phyloP scores from a whole-genome alignment of 2,888 invertebrate species.

The Pomacea canaliculata region DNA sequence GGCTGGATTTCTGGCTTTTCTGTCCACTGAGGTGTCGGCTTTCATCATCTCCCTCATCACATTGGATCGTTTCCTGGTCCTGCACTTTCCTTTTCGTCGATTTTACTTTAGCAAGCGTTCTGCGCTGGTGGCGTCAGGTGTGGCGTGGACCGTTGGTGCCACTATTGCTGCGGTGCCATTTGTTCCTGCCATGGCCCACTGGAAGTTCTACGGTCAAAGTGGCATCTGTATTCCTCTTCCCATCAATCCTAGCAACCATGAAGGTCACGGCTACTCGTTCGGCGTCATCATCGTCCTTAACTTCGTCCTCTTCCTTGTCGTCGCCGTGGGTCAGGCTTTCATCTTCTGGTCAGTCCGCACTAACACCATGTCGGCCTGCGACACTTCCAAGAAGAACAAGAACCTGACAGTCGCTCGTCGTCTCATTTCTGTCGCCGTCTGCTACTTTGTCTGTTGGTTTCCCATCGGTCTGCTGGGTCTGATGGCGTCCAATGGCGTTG shows the following conservation, averaged over 20 bases:
- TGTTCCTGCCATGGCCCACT: slow-evolving; percentile 21
- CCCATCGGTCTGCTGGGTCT: slow-evolving; percentile 24
- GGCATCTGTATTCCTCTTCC: slow-evolving; percentile 31
- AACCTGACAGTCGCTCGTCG: slow-evolving; percentile 26
- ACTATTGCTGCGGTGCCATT: slow-evolving; percentile 26
- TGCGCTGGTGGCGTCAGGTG: slow-evolving; percentile 11
- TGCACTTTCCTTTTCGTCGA: slow-evolving; percentile 25
- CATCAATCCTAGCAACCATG: slow-evolving; percentile 25
- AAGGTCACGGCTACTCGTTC: slow-evolving; percentile 26
- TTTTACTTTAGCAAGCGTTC: slow-evolving; percentile 23
- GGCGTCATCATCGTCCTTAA: slow-evolving; percentile 28
- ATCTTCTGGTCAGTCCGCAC: slow-evolving; percentile 28
- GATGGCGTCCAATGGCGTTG: slow-evolving; percentile 14
- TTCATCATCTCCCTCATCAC: slow-evolving; percentile 22
- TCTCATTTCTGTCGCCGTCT: slow-evolving; percentile 13
- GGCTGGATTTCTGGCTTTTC: slow-evolving; percentile 21
- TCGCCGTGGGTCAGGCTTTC: slow-evolving; percentile 25
- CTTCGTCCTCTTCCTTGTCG: slow-evolving; percentile 26
- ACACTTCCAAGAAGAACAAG: background rate
- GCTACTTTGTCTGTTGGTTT: slow-evolving; percentile 27
- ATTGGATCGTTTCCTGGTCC: slow-evolving; percentile 25
- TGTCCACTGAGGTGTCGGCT: slow-evolving; percentile 18
- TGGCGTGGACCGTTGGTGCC: slow-evolving; percentile 20
- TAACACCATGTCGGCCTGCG: background rate
- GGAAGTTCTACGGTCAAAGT: slow-evolving; percentile 31